These are phyloP conservation scores for Hydrotaea cyrtoneurina DNA, from an alignment of 2,888 invertebrate species.

Conservation along the genomic window DNA sequence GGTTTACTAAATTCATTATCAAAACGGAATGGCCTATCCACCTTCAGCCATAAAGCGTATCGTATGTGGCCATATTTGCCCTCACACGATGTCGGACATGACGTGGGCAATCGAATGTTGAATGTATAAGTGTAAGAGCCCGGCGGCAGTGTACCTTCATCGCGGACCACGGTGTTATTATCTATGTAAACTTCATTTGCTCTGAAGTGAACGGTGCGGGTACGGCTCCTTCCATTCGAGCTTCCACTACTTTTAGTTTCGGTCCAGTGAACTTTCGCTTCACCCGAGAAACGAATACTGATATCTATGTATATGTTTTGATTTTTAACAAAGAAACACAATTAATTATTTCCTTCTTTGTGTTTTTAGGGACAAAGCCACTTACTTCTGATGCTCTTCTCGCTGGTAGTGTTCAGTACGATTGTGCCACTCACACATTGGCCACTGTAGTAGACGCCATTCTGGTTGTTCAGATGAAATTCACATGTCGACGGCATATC, in stretches of 20 bases:
- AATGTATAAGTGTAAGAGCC: slow-evolving; percentile 86
- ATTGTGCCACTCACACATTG: slow-evolving; percentile 72
- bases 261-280: slow-evolving; percentile 72
- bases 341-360: no score
- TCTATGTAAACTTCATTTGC: slow-evolving; percentile 66
- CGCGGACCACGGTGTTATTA: slow-evolving; percentile 65
- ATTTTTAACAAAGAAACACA: not conserved
- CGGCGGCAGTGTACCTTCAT: slow-evolving; percentile 64
- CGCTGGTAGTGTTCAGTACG: slow-evolving; percentile 67
- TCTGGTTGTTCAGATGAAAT: slow-evolving; percentile 71
- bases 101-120: slow-evolving; percentile 82
- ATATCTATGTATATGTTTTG: slow-evolving; percentile 69
- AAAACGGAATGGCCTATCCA: slow-evolving; percentile 91
- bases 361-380: not conserved
- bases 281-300: slow-evolving; percentile 71
- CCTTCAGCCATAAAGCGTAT: slow-evolving; percentile 87
- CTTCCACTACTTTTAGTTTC: slow-evolving; percentile 51
- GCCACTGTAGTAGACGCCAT: slow-evolving; percentile 74
- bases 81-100: slow-evolving; percentile 89
- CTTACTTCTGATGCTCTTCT: slow-evolving; percentile 71
- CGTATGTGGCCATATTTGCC: slow-evolving; percentile 87
- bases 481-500: slow-evolving; percentile 59
- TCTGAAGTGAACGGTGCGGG: slow-evolving; percentile 34
- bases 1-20: slow-evolving; percentile 72
- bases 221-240: slow-evolving; percentile 47